These are phyloP conservation scores for Meloe dianella DNA, from an alignment of 2,888 invertebrate species.

Conservation along the genomic window DNA sequence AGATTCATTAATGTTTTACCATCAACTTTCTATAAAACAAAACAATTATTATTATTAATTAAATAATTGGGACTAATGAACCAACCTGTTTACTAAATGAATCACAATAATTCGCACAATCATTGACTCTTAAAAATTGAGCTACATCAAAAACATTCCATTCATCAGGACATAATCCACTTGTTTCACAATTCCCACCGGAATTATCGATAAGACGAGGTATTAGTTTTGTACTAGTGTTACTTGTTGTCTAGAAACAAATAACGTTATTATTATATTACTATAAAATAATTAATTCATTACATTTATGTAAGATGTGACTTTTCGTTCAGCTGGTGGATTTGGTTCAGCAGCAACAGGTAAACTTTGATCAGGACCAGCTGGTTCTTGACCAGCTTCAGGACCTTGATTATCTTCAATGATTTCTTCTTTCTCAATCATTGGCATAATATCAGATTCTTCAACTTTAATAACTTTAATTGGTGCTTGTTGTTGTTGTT, in stretches of 20 bases:
- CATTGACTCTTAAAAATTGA: constrained; percentile 88
- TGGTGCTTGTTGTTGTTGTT: constrained; percentile 24
- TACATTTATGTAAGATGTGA: constrained; percentile 69
- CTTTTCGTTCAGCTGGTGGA: constrained; percentile 65
- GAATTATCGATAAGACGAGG: constrained; percentile 68
- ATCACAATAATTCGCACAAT: constrained; percentile 76
- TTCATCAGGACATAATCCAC: constrained; percentile 67
- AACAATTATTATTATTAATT: constrained; percentile 7
- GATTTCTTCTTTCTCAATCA: constrained; percentile 37
- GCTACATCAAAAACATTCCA: constrained; percentile 90
- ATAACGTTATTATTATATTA: not conserved
- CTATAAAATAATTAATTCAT: not conserved
- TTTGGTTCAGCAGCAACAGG: constrained; percentile 57
- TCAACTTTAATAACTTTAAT: constrained; percentile 34
- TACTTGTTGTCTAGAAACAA: constrained; percentile 50
- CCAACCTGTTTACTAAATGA: constrained; percentile 65
- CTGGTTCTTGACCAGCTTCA: constrained; percentile 64
- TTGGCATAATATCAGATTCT: constrained; percentile 10
- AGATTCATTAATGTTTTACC: constrained; percentile 81
- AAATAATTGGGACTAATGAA: constrained; percentile 12
- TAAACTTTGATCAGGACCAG: constrained; percentile 63
- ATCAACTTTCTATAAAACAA: constrained; percentile 71
- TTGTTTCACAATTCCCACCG: constrained; percentile 62
- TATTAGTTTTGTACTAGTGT: constrained; percentile 65
- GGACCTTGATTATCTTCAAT: constrained; percentile 61